A percentile compares a stretch with the other conserved stretches of the same genome.
phyloP scores from a whole-genome alignment of 1,140 invertebrate genomes.

The Heliconius himera region DNA sequence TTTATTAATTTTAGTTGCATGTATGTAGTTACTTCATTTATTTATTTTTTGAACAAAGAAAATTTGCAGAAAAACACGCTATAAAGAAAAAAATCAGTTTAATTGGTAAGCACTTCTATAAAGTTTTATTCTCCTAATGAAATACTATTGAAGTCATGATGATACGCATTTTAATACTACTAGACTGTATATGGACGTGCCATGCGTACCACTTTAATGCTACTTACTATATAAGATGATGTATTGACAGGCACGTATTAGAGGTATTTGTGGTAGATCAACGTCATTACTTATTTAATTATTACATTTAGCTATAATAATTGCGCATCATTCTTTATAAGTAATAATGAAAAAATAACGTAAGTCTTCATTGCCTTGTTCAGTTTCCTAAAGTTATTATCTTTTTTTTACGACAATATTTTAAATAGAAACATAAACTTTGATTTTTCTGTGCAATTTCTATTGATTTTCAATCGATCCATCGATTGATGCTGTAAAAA shows the following conservation, averaged over 20 bases:
- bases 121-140: neutral
- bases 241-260: neutral
- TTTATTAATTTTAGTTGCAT: neutral
- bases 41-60: neutral
- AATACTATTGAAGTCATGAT: neutral
- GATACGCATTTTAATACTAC: slow-evolving; percentile 8
- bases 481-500: too few relatives aligned
- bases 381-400: too few relatives aligned
- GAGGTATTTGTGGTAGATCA: neutral
- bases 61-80: neutral
- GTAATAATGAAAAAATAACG: too few relatives aligned
- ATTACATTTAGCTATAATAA: neutral
- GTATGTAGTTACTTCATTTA: neutral
- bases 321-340: neutral
- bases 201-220: neutral
- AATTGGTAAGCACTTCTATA: neutral
- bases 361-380: too few relatives aligned
- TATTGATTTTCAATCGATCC: too few relatives aligned
- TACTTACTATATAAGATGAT: neutral
- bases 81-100: neutral
- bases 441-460: too few relatives aligned
- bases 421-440: too few relatives aligned
- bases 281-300: neutral
- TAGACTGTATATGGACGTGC: slow-evolving; percentile 1
- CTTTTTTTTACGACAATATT: too few relatives aligned